Evolutionary conservation across 2,888 invertebrate species (phyloP), one percentile per base, ranked within the genome.

Genomic region (Archips crataeganus): DNA sequence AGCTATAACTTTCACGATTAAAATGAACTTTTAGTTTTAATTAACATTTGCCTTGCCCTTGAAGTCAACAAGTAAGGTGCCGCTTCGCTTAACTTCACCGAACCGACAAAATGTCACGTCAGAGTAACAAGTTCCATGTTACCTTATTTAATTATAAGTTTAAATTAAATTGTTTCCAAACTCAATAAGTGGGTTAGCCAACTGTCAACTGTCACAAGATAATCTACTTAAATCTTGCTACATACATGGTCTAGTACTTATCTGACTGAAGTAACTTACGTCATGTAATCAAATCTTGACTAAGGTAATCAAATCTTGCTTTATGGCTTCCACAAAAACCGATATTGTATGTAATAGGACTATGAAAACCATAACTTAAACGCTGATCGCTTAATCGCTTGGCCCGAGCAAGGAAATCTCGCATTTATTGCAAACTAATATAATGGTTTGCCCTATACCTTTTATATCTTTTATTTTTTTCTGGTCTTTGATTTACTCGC

Each of bases 191-290:
- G 42, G 74, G 60, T 70, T 74, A 74, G 32, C 74, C 45, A 51
- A 51, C 69, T 70, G 64, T 64, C 73, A 74, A 69, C 64, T 64
- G 60, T 51, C 62, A 36, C 42, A 49, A 64, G 69, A 74, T 74
- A 70, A 69, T 74, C 64, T 60, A 74, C 69, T 74, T 73, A 64
- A 69, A 49, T 57, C 59, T 73, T 73, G 60, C 63, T 57, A 57
- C 59, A 59, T 36, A 63, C 73, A 57, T 68, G 59, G 42, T 63
- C 57, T 32, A 2, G 13, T 54, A 63, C 32, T 23, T 8, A 54
- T 45, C 51, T 42, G 45, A 47, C 51, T 42, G 45, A 47, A 62
- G 36, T 61, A 61, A 10, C 39, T 42, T 49, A 8, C 47, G 66
- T 71, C 36, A 59, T 68, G 39, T 45, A 54, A 49, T 63, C 32